Conservation (phyloP, 1,140 invertebrate species). For the Drosophila tristis region DNA sequence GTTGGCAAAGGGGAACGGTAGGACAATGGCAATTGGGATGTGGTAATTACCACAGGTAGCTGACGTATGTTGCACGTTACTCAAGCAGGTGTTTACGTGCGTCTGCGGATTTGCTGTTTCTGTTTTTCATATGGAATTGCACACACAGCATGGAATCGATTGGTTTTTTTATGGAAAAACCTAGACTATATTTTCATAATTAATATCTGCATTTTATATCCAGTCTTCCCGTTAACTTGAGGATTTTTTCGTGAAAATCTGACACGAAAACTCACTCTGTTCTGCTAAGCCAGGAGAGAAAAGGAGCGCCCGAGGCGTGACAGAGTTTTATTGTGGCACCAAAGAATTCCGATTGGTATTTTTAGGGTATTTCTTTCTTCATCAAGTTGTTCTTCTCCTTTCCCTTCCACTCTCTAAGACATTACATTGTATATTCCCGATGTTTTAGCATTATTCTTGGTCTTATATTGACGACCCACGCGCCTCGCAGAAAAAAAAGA, state of each 20-base stretch:
- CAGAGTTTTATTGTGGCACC: too few species aligned
- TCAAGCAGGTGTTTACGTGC: slow-evolving; percentile 43
- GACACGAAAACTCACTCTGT: too few species aligned
- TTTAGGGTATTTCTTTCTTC: neutral
- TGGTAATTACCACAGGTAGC: slow-evolving; percentile 17
- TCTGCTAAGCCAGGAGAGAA: too few species aligned
- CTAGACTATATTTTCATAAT: slow-evolving; percentile 21
- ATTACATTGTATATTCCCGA: slow-evolving; percentile 2
- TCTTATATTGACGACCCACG: slow-evolving; percentile 28
- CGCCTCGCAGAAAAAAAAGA: slow-evolving; percentile 16
- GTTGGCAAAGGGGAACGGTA: neutral
- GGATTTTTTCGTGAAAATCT: too few species aligned
- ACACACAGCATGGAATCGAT: slow-evolving; percentile 35
- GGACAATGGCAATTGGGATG: slow-evolving; percentile 43
- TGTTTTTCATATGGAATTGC: slow-evolving; percentile 34
- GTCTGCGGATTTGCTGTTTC: slow-evolving; percentile 42
- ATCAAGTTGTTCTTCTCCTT: neutral
- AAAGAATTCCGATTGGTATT: too few species aligned
- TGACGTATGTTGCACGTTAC: slow-evolving; percentile 23
- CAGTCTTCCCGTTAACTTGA: neutral
- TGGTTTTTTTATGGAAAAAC: neutral
- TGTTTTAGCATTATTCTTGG: slow-evolving; percentile 21
- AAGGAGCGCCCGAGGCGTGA: too few species aligned
- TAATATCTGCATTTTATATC: slow-evolving; percentile 19
- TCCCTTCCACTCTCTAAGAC: neutral